Evolutionary conservation across 2,888 invertebrate genomes (phyloP).

Genomic region (Octonoba sinensis): DNA sequence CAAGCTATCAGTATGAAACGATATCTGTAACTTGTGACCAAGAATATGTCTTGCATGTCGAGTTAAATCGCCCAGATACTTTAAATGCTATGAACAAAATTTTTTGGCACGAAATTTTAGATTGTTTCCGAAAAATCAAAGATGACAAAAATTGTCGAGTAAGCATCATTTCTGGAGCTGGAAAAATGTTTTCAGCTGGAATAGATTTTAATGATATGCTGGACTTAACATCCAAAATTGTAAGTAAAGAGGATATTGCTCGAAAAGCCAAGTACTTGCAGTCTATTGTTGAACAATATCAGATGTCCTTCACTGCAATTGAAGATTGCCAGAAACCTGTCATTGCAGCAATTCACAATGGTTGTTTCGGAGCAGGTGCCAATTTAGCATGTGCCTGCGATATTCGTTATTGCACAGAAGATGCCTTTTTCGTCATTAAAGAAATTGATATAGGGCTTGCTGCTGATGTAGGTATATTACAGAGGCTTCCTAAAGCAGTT

Average conservation of each 20-base stretch:
- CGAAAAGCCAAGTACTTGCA: slow-evolving; percentile 81
- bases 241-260: slow-evolving; percentile 79
- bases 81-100: slow-evolving; percentile 86
- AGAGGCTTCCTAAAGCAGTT: slow-evolving; percentile 90
- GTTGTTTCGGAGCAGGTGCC: slow-evolving; percentile 92
- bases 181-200: slow-evolving; percentile 84
- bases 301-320: slow-evolving; percentile 84
- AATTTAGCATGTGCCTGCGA: slow-evolving; percentile 91
- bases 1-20: slow-evolving; percentile 65
- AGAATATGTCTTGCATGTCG: slow-evolving; percentile 76
- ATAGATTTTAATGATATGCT: slow-evolving; percentile 81
- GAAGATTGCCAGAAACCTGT: slow-evolving; percentile 95
- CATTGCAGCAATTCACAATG: slow-evolving; percentile 86
- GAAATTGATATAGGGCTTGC: slow-evolving; percentile 84
- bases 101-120: slow-evolving; percentile 78
- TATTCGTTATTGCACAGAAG: slow-evolving; percentile 89
- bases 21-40: slow-evolving; percentile 61
- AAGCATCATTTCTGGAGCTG: slow-evolving; percentile 86
- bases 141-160: slow-evolving; percentile 86
- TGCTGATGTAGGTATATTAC: slow-evolving; percentile 94
- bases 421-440: slow-evolving; percentile 93
- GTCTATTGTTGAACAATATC: slow-evolving; percentile 78
- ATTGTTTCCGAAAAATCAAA: slow-evolving; percentile 83
- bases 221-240: slow-evolving; percentile 75
- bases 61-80: slow-evolving; percentile 89